Percentiles rank a stretch among this genome's conserved stretches.
phyloP scores from a whole-genome alignment of 2,113 vertebrate species.

The Toxotes chatareus region DNA sequence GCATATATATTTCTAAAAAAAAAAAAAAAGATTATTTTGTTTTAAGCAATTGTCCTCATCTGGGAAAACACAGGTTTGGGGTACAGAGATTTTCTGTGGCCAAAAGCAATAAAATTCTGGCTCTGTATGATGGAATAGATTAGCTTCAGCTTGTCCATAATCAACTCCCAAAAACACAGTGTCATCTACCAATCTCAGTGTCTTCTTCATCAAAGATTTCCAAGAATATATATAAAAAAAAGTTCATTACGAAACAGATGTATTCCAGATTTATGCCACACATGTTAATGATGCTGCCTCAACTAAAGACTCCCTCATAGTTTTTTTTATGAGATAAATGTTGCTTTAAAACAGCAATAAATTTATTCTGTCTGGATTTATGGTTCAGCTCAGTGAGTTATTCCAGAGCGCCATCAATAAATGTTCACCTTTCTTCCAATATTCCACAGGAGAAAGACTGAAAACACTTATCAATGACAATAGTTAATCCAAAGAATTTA shows the following conservation, averaged over 20 bases:
- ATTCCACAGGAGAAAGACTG: background rate
- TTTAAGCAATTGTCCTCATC: constrained; percentile 2
- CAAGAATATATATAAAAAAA: constrained; percentile 7
- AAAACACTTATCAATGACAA: background rate
- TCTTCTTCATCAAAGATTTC: constrained; percentile 4
- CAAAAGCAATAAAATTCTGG: constrained; percentile 36
- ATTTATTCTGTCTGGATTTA: background rate
- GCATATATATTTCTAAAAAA: background rate
- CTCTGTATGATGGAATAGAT: constrained; percentile 8
- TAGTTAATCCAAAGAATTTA: constrained; percentile 1
- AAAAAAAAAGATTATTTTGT: too few relatives aligned
- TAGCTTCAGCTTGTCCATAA: background rate
- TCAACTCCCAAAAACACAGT: background rate
- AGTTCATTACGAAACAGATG: constrained; percentile 10
- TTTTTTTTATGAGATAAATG: background rate
- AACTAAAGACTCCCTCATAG: background rate
- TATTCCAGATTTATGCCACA: constrained; percentile 11
- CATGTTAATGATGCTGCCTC: background rate
- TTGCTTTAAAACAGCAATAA: background rate
- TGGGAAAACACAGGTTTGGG: constrained; percentile 1
- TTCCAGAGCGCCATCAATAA: background rate
- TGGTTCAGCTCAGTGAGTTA: background rate
- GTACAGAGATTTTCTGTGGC: background rate
- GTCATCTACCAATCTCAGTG: background rate
- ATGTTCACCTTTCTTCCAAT: background rate